phyloP scores from a whole-genome alignment of 37 sponge, comb jelly and placozoan genomes.

The Sycon ciliatum region DNA sequence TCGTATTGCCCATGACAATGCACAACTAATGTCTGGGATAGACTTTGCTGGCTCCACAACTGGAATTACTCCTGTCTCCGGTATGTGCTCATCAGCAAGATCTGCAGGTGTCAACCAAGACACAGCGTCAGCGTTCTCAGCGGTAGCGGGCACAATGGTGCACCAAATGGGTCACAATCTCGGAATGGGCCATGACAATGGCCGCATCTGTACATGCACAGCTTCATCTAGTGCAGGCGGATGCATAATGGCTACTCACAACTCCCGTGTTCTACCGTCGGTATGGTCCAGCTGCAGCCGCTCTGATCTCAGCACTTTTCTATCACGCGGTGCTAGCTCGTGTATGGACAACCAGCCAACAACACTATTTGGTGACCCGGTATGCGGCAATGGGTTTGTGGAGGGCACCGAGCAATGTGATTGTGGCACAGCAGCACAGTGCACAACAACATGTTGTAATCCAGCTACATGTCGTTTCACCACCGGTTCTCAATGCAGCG shows the following conservation, averaged over 20 bases:
- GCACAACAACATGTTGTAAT: too few relatives aligned
- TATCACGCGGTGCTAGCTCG: constrained; percentile 10
- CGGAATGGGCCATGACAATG: constrained; percentile 36
- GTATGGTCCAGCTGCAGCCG: too few relatives aligned
- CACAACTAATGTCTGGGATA: constrained; percentile 13
- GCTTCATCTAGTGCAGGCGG: background rate
- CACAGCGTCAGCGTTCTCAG: constrained; percentile 1
- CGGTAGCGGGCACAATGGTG: constrained; percentile 19
- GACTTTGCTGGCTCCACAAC: constrained; percentile 21
- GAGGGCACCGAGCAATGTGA: too few relatives aligned
- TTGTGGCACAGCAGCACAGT: too few relatives aligned
- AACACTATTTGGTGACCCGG: too few relatives aligned
- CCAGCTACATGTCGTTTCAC: too few relatives aligned
- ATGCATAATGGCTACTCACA: constrained; percentile 19
- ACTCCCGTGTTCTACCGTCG: background rate
- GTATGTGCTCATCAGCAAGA: background rate
- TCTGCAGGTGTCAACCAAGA: constrained; percentile 27
- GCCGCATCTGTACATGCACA: constrained; percentile 13
- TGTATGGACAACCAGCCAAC: too few relatives aligned
- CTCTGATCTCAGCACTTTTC: constrained; percentile 2
- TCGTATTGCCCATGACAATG: constrained; percentile 10
- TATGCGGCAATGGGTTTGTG: too few relatives aligned
- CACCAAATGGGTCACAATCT: constrained; percentile 43
- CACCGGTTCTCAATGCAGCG: too few relatives aligned
- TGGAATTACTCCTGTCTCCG: constrained; percentile 23